Evolutionary conservation across 2,888 invertebrate genomes (phyloP).

Genomic region (Tiliacea citrago): DNA sequence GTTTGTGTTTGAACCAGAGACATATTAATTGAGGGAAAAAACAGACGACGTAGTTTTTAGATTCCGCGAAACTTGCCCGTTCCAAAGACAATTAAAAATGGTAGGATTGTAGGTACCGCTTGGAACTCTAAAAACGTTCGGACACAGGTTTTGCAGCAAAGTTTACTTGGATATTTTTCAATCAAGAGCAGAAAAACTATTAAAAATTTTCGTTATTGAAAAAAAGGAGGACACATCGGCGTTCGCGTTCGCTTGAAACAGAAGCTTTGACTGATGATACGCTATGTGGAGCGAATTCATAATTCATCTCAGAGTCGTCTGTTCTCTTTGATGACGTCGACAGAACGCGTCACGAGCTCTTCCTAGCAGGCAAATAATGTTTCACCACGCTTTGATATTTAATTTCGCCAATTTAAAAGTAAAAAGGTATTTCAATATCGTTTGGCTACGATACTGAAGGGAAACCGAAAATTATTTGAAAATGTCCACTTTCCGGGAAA

Average conservation of each 20-base stretch:
- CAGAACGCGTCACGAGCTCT: slow-evolving; percentile 28
- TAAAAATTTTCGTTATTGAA: slow-evolving; percentile 38
- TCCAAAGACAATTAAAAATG: slow-evolving; percentile 32
- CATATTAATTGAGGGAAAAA: slow-evolving; percentile 40
- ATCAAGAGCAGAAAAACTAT: slow-evolving; percentile 21
- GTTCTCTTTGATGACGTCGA: slow-evolving; percentile 50
- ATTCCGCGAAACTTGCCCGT: slow-evolving; percentile 17
- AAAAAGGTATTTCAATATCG: slow-evolving; percentile 18
- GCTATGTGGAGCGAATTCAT: slow-evolving; percentile 54
- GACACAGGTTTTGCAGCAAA: background rate
- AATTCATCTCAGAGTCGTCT: slow-evolving; percentile 53
- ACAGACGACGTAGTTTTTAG: slow-evolving; percentile 6
- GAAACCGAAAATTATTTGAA: slow-evolving; percentile 67
- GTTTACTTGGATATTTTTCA: slow-evolving; percentile 15
- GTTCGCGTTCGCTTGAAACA: slow-evolving; percentile 45
- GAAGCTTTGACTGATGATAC: slow-evolving; percentile 57
- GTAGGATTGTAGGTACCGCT: background rate
- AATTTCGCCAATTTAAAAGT: slow-evolving; percentile 11
- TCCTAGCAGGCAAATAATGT: slow-evolving; percentile 26
- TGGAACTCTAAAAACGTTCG: background rate
- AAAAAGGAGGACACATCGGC: slow-evolving; percentile 49
- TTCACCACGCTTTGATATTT: slow-evolving; percentile 29
- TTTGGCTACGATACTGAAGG: slow-evolving; percentile 49
- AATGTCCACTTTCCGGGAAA: slow-evolving; percentile 66
- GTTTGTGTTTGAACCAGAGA: slow-evolving; percentile 33